A percentile compares a stretch with the other conserved stretches of the same genome.
phyloP scores from a whole-genome alignment of 2,888 invertebrate species.

The Trichopria drosophilae region DNA sequence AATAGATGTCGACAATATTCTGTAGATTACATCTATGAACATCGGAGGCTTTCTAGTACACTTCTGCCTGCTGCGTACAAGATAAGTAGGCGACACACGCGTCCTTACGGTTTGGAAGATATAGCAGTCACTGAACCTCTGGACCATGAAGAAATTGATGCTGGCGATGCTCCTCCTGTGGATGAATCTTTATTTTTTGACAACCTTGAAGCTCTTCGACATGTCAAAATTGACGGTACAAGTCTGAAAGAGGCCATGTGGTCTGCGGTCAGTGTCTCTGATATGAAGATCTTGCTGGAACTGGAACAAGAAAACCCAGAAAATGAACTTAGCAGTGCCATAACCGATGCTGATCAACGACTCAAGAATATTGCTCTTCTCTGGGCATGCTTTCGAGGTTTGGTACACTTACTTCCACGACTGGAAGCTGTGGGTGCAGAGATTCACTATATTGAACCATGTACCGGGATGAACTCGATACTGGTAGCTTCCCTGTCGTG shows the following conservation, averaged over 20 bases:
- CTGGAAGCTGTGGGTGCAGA: constrained; percentile 72
- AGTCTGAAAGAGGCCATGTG: constrained; percentile 49
- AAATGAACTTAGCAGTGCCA: constrained; percentile 25
- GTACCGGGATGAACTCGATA: constrained; percentile 73
- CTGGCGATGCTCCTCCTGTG: constrained; percentile 51
- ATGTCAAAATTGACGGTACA: constrained; percentile 42
- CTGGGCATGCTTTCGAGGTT: constrained; percentile 77
- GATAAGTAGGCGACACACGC: too few relatives aligned
- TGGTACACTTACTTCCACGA: constrained; percentile 69
- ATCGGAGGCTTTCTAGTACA: constrained; percentile 37
- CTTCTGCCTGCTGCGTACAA: constrained; percentile 45
- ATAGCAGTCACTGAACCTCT: too few relatives aligned
- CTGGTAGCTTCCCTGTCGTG: constrained; percentile 79
- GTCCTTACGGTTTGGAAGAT: too few relatives aligned
- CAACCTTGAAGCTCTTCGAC: constrained; percentile 46
- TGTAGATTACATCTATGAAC: constrained; percentile 44
- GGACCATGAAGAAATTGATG: constrained; percentile 50
- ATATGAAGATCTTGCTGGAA: constrained; percentile 48
- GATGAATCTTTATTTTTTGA: constrained; percentile 55
- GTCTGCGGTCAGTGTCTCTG: constrained; percentile 46
- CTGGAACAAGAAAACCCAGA: constrained; percentile 45
- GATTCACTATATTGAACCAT: constrained; percentile 70
- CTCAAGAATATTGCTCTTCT: constrained; percentile 70
- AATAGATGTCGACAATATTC: constrained; percentile 47
- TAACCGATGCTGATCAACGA: constrained; percentile 33